These are phyloP conservation scores for Turdus rufiventris DNA, from an alignment of 2,113 vertebrate genomes.

Conservation along the genomic window DNA sequence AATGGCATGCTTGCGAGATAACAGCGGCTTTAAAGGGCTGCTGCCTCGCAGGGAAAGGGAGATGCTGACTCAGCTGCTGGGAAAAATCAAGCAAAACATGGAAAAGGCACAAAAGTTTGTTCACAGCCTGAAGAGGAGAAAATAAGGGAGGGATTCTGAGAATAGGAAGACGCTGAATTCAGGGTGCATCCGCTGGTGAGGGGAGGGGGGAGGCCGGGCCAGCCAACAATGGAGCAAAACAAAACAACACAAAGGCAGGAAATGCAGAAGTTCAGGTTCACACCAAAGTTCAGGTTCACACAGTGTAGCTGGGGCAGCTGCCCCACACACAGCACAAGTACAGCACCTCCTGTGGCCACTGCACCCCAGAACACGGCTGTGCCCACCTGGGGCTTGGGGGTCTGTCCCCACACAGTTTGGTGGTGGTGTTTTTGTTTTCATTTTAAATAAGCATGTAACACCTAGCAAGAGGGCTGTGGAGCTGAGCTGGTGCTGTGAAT, in stretches of 20 bases:
- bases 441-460: not conserved
- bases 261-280: slow-evolving; percentile 59
- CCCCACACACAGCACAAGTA: rapidly evolving
- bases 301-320: not conserved
- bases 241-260: slow-evolving; percentile 60
- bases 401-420: not conserved
- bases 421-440: not conserved
- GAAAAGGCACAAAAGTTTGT: slow-evolving; percentile 34
- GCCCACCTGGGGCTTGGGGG: rapidly evolving
- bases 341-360: rapidly evolving
- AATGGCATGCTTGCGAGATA: not conserved
- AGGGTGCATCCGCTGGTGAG: slow-evolving; percentile 20
- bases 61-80: slow-evolving; percentile 47
- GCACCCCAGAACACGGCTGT: rapidly evolving
- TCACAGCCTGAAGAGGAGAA: not conserved
- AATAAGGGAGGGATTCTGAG: slow-evolving; percentile 52
- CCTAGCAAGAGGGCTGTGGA: not conserved
- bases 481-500: not conserved
- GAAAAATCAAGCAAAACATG: slow-evolving; percentile 31
- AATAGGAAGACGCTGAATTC: slow-evolving; percentile 56
- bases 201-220: not conserved
- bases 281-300: slow-evolving; percentile 52
- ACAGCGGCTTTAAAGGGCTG: slow-evolving; percentile 6
- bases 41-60: not conserved
- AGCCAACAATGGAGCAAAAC: slow-evolving; percentile 45